Percentiles rank a stretch among this genome's conserved stretches.
These are phyloP conservation scores for Aphaenogaster ashmeadi DNA, from an alignment of 1,140 invertebrate genomes.

Conservation along the genomic window DNA sequence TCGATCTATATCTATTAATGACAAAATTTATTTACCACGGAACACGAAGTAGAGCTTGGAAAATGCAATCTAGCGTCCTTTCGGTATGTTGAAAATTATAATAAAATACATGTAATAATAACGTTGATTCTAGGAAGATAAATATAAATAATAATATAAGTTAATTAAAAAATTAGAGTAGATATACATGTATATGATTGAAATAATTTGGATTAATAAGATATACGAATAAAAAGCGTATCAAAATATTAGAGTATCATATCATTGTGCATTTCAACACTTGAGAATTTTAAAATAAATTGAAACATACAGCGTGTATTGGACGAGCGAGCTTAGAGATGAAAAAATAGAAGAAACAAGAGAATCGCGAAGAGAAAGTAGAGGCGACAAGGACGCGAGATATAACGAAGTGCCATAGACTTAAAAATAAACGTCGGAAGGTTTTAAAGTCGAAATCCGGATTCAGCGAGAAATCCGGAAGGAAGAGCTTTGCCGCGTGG, in stretches of 20 bases:
- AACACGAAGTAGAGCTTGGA: background rate
- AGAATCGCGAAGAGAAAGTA: constrained; percentile 11
- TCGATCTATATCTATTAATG: too few species aligned
- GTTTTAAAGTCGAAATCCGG: constrained; percentile 48
- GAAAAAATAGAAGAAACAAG: background rate
- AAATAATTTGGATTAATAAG: constrained; percentile 1
- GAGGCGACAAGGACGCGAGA: constrained; percentile 1
- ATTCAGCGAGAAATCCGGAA: constrained; percentile 45
- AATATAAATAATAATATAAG: background rate
- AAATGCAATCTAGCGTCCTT: background rate
- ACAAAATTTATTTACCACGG: background rate
- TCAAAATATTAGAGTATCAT: background rate
- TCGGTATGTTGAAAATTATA: background rate
- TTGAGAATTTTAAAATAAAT: constrained; percentile 20
- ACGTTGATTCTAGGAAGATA: background rate
- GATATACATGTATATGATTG: background rate
- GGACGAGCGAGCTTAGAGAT: background rate
- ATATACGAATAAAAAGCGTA: background rate
- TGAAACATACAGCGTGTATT: background rate
- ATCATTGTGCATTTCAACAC: background rate
- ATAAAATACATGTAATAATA: background rate
- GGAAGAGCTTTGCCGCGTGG: background rate
- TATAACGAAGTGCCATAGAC: constrained; percentile 40
- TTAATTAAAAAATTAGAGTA: background rate
- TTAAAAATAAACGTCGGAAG: constrained; percentile 34